Percentiles rank a stretch among this genome's conserved stretches.
Conservation (phyloP, 2,113 vertebrate species). For the Pterocles burchelli region DNA sequence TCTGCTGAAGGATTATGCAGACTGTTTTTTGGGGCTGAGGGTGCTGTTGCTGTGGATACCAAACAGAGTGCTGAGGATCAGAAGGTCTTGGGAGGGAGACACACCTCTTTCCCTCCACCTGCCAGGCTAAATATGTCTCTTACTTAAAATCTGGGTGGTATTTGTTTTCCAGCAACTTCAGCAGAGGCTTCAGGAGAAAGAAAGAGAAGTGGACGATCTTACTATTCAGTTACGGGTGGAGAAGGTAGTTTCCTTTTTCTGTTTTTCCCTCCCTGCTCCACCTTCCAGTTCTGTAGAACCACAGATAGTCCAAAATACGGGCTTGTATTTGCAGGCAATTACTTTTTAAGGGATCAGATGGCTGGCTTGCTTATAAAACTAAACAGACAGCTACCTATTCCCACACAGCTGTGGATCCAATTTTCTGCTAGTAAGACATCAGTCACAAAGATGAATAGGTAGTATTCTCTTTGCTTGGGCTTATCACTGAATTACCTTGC, state of each 20-base stretch:
- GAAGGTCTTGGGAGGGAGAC: not conserved
- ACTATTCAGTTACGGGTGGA: conserved; percentile 78
- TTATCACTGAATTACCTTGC: not conserved
- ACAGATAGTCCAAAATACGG: not conserved
- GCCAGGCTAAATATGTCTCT: not conserved
- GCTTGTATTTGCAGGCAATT: not conserved
- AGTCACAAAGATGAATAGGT: not conserved
- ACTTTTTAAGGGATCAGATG: not conserved
- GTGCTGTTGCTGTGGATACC: not conserved
- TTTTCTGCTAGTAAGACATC: not conserved
- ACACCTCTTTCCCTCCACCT: not conserved
- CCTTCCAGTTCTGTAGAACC: not conserved
- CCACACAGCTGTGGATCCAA: not conserved
- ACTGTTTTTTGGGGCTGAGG: not conserved
- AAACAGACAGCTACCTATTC: not conserved
- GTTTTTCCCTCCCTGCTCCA: not conserved
- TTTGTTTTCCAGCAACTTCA: conserved; percentile 80
- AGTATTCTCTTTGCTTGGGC: not conserved
- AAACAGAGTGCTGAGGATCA: not conserved
- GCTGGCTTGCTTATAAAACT: not conserved
- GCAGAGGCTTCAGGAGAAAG: conserved; percentile 84
- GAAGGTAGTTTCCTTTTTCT: conserved; percentile 78
- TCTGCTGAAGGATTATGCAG: not conserved
- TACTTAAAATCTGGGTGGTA: not conserved
- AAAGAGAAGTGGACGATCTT: conserved; percentile 81